Evolutionary conservation across 2,888 invertebrate species (phyloP).

Genomic region (Odontocolon sp.): DNA sequence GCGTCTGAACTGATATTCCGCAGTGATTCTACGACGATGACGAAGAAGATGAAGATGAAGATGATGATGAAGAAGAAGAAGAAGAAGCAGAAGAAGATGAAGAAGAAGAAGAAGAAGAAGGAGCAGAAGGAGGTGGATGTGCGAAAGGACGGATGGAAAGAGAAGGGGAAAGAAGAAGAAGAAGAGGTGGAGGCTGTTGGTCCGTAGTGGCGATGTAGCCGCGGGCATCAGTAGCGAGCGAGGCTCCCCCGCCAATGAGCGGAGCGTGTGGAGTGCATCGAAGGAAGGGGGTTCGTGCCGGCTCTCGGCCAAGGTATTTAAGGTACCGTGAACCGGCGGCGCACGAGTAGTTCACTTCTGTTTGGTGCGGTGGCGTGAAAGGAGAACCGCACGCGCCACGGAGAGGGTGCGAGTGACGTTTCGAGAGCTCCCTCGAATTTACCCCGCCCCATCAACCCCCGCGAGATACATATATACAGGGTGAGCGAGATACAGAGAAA

Average conservation of each 20-base stretch:
- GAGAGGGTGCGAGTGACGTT: slow-evolving; percentile 67
- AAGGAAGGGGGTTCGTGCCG: slow-evolving; percentile 72
- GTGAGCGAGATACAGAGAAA: slow-evolving; percentile 2
- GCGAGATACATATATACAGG: slow-evolving; percentile 4
- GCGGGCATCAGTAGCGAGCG: slow-evolving; percentile 48
- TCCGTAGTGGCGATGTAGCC: slow-evolving; percentile 57
- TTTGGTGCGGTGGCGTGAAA: slow-evolving; percentile 80
- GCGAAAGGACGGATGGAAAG: not conserved
- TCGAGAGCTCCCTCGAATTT: slow-evolving; percentile 51
- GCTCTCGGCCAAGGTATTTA: slow-evolving; percentile 84
- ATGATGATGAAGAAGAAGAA: slow-evolving; percentile 16
- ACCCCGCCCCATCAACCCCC: not conserved
- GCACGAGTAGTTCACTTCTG: slow-evolving; percentile 85
- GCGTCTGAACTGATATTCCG: not conserved
- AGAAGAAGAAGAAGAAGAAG: not conserved
- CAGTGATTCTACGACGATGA: not conserved
- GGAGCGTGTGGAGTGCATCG: slow-evolving; percentile 43
- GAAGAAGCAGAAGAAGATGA: slow-evolving; percentile 6
- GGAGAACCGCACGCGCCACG: slow-evolving; percentile 65
- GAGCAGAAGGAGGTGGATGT: not conserved
- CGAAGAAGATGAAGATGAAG: not conserved
- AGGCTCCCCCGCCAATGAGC: slow-evolving; percentile 62
- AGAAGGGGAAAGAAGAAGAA: slow-evolving; percentile 21
- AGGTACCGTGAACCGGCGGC: slow-evolving; percentile 84
- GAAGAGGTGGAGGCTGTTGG: slow-evolving; percentile 23